These are phyloP conservation scores for Willisornis vidua DNA, from an alignment of 2,113 vertebrate species.

Conservation along the genomic window DNA sequence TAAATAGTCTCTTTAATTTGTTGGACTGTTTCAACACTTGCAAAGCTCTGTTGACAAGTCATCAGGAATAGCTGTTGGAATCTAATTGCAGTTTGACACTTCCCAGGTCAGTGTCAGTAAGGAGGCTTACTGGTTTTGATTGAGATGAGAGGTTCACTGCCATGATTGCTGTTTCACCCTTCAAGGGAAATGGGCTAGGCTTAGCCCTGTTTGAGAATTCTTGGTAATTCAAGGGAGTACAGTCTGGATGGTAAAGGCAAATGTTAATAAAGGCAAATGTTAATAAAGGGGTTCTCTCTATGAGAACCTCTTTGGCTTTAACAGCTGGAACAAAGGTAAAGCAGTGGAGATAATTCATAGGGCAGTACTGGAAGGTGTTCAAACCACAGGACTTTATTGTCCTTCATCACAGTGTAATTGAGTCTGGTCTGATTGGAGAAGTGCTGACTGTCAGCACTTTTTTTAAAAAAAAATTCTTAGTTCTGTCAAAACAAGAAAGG, in stretches of 20 bases:
- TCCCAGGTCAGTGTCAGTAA: rapidly evolving
- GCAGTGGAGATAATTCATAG: not conserved
- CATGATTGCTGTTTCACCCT: not conserved
- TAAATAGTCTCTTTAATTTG: not conserved
- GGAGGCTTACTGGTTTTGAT: not conserved
- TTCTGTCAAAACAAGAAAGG: not conserved
- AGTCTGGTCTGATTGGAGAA: not conserved
- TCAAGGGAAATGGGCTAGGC: not conserved
- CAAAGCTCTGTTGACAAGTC: not conserved
- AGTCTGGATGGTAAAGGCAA: not conserved
- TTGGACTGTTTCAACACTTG: not conserved
- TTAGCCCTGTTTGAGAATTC: not conserved
- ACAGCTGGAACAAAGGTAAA: not conserved
- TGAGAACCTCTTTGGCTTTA: not conserved
- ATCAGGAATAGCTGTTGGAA: not conserved
- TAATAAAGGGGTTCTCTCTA: not conserved
- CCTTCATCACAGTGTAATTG: not conserved
- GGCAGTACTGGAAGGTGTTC: not conserved
- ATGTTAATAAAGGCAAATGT: not conserved
- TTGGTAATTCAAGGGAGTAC: not conserved
- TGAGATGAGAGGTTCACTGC: not conserved
- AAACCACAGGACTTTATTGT: not conserved
- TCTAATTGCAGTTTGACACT: not conserved
- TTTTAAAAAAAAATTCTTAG: not conserved
- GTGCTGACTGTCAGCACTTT: not conserved